Evolutionary conservation across 2,888 invertebrate genomes (phyloP).

Genomic region (Drosophila sordidula): DNA sequence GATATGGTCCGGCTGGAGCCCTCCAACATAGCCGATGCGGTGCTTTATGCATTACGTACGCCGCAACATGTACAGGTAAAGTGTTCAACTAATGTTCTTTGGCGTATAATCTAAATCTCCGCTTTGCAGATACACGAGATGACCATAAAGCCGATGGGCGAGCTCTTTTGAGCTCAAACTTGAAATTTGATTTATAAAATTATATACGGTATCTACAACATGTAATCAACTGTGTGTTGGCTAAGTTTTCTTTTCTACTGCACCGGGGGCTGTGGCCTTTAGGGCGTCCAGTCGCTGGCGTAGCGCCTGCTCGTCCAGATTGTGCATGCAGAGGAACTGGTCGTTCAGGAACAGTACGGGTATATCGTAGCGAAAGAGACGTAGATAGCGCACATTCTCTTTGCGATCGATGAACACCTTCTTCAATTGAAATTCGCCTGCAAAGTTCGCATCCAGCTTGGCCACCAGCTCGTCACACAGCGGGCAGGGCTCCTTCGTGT

Average conservation of each 20-base stretch:
- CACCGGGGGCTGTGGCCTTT: conserved; percentile 3
- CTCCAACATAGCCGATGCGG: conserved; percentile 83
- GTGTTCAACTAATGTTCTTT: neutral
- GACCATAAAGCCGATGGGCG: conserved; percentile 83
- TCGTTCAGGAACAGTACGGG: conserved; percentile 95
- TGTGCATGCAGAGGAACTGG: conserved; percentile 92
- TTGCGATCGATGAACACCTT: conserved; percentile 91
- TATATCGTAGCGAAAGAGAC: conserved; percentile 92
- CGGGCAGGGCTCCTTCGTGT: conserved; percentile 92
- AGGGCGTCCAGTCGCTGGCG: conserved; percentile 72
- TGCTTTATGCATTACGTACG: conserved; percentile 81
- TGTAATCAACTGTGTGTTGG: conserved; percentile 14
- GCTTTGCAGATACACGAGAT: conserved; percentile 81
- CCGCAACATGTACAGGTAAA: conserved; percentile 82
- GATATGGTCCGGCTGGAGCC: conserved; percentile 82
- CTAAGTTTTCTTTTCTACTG: conserved; percentile 4
- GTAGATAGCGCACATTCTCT: conserved; percentile 90
- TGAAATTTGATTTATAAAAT: conserved; percentile 22
- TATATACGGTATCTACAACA: conserved; percentile 6
- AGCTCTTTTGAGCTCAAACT: conserved; percentile 73
- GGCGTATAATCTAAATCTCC: neutral
- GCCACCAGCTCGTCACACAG: conserved; percentile 92
- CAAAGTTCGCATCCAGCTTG: conserved; percentile 87
- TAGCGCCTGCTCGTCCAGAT: conserved; percentile 87
- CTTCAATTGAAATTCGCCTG: conserved; percentile 88